Evolutionary conservation across 2,797 vertebrate species (phyloP).

Genomic region (Argya squamiceps): DNA sequence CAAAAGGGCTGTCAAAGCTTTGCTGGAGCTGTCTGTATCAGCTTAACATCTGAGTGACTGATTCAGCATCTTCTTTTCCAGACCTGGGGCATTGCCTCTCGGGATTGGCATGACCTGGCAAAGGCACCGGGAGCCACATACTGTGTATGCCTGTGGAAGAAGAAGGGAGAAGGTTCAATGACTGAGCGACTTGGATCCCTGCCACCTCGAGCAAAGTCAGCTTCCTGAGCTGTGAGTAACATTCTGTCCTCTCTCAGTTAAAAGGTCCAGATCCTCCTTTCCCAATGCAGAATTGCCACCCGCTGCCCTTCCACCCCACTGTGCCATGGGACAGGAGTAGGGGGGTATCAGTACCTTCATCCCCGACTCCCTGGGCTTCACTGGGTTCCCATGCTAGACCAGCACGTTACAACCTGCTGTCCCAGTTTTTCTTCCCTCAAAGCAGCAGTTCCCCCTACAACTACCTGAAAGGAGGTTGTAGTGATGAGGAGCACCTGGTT

Average conservation of each 20-base stretch:
- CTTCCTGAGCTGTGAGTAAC: not conserved
- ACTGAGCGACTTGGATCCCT: not conserved
- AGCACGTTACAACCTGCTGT: accelerated
- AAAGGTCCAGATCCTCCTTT: not conserved
- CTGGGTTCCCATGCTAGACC: not conserved
- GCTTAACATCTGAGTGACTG: accelerated
- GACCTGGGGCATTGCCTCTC: not conserved
- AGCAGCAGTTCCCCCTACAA: not conserved
- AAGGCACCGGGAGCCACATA: accelerated
- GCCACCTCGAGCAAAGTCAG: not conserved
- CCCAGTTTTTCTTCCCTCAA: not conserved
- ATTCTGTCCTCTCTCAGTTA: not conserved
- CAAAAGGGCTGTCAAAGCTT: not conserved
- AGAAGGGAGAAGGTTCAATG: not conserved
- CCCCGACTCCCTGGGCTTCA: accelerated
- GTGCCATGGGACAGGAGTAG: accelerated
- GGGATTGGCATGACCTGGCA: not conserved
- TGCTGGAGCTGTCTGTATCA: not conserved
- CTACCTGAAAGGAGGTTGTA: not conserved
- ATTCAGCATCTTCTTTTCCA: not conserved
- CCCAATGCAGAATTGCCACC: accelerated
- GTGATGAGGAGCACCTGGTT: not conserved
- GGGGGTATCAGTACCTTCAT: accelerated
- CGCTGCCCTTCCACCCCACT: accelerated
- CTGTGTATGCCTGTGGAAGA: not conserved